Conservation (phyloP, 1,140 invertebrate species). For the Medauroidea extradentata region DNA sequence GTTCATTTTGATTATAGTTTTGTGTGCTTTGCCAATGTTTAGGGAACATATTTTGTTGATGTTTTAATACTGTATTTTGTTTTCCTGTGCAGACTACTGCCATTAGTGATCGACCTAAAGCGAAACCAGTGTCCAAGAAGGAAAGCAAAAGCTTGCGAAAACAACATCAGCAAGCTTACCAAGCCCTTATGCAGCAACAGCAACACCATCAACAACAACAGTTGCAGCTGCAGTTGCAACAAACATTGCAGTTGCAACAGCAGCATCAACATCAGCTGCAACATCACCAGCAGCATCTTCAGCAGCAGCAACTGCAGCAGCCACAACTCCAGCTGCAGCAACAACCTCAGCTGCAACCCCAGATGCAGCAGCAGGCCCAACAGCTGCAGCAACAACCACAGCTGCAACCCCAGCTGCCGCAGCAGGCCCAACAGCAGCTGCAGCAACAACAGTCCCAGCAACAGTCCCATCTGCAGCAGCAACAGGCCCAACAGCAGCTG, state of each 20-base stretch:
- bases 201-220: slow-evolving; percentile 25
- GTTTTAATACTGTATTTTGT: too few relatives aligned
- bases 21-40: not conserved
- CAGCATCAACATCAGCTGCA: slow-evolving; percentile 44
- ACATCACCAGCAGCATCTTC: slow-evolving; percentile 44
- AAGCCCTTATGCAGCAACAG: slow-evolving; percentile 29
- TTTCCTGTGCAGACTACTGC: slow-evolving; percentile 57
- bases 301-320: not conserved
- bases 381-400: slow-evolving; percentile 6
- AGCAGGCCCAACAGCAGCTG: slow-evolving; percentile 25
- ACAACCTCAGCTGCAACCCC: slow-evolving; percentile 1
- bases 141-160: slow-evolving; percentile 59
- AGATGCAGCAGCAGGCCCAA: slow-evolving; percentile 21
- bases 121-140: slow-evolving; percentile 71
- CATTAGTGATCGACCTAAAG: slow-evolving; percentile 74
- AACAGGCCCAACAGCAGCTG: slow-evolving; percentile 29
- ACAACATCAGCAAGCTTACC: slow-evolving; percentile 28
- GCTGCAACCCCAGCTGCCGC: slow-evolving; percentile 20
- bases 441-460: slow-evolving; percentile 43
- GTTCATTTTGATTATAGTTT: too few relatives aligned
- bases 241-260: slow-evolving; percentile 45
- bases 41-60: not conserved
- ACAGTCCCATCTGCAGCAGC: slow-evolving; percentile 41
- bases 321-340: not conserved
- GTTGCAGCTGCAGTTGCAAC: slow-evolving; percentile 42